Base-by-base conservation (phyloP, 2,888 invertebrate species). In the Leptinotarsa rubiginosa region DNA sequence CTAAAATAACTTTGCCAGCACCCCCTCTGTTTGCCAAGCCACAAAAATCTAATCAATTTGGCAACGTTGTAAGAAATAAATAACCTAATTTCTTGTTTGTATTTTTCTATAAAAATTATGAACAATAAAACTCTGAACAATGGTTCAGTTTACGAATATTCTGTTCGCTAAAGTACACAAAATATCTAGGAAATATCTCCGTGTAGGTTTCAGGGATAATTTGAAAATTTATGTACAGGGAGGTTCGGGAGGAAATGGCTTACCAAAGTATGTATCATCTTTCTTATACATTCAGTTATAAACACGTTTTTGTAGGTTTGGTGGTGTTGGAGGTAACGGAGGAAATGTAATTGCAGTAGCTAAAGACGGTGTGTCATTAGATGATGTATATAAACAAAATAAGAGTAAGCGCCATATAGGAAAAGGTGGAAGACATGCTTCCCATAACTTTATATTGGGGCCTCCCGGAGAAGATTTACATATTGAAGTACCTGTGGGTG, bases 251-350 rank as follows among this genome's bases (percentile, higher is more conserved):
- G 95, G 94, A 50, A 91, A 91, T 84, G 95, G 95, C 18, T 86
- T 91, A 47, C 91, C 92, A 18, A 90, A 90, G 84, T 92, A 89
- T 77, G 76, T 62, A 67, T 50, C 15, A 50, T 56, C 20, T 62
- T 62, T 69, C 41, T 50, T 50, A 50, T n/a, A 15, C 13, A 50
- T 50, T n/a, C 50, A 50, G 4, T 50, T 16, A 16, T 15, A 4
- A 50, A n/a, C 50, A n/a, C 50, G 16, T 65, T 65, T 70, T 78
- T 88, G 93, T 2, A 94, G 93, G 84, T 96, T 92, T 87, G 97
- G 97, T 2, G 98, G 96, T 0, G 88, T 95, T 15, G 98, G 98
- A 13, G 98, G 98, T 0, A 92, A 93, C 86, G 98, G 98, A 56
- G 98, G 98, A 2, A 92, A 94, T 87, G 93, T 99, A 3, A 92